Base-by-base conservation (phyloP, 2,797 vertebrate species). In the Distichodus sexfasciatus region DNA sequence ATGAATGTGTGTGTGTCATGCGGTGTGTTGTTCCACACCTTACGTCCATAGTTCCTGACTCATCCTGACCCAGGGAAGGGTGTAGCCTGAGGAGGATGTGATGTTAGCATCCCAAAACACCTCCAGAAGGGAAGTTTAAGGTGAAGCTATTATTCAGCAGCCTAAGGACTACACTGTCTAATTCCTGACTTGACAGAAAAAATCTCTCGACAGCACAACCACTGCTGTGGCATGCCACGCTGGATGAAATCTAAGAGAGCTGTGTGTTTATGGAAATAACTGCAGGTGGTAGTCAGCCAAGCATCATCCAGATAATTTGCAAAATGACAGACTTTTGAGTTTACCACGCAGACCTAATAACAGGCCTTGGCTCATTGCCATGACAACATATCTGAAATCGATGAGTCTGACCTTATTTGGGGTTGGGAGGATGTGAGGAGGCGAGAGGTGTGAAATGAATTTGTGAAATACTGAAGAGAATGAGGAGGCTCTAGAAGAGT, bases 81-180 rank as follows among this genome's bases (percentile, higher is more conserved):
- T 33, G 33, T 28, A 47, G 15, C 12, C 28, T 11, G 36, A 0
- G 12, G 19, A 24, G 28, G 41, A 23, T 59, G 11, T 65, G 33
- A 35, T 11, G 11, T n/a, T 26, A 10, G 6, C 28, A 33, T 54
- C 15, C 8, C 24, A 28, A 40, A 40, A 40, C 48, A 43, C 46
- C 8, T 62, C 11, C 5, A 12, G 60, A 35, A 47, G 51, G 24
- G 12, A 21, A 57, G 50, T 71, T 71, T 59, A 41, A 59, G 63
- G 58, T 78, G 63, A 63, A 63, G 41, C 66, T 43, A 75, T 72
- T 69, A 75, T 66, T 75, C 53, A 29, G 29, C 17, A 28, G 50
- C 61, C 66, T 64, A 46, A 40, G 38, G 60, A 40, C 70, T 31
- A 40, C 17, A 54, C 28, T 58, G 48, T 47, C 54, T 65, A 66